Percentiles rank a stretch among this genome's conserved stretches.
Conservation (phyloP, 1,140 invertebrate genomes). For the Pissodes strobi region DNA sequence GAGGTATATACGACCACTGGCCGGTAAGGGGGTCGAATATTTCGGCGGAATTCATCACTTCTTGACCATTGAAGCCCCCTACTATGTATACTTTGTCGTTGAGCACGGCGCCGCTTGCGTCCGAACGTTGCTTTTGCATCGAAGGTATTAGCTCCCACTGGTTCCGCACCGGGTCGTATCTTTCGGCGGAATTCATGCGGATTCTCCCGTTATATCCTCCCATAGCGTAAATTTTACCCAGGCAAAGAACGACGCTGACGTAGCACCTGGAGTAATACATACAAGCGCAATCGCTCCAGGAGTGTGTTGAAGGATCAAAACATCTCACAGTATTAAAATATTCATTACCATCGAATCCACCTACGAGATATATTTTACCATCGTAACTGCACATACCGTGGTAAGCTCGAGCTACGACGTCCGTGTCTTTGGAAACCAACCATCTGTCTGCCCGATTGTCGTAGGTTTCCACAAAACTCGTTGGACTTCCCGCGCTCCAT, state of each 20-base stretch:
- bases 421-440: constrained; percentile 66
- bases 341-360: constrained; percentile 72
- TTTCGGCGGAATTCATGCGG: constrained; percentile 73
- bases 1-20: constrained; percentile 74
- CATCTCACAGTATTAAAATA: constrained; percentile 72
- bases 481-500: constrained; percentile 79
- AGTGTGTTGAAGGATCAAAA: constrained; percentile 66
- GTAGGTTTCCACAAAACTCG: constrained; percentile 78
- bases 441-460: constrained; percentile 70
- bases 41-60: constrained; percentile 68
- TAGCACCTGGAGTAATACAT: constrained; percentile 78
- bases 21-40: constrained; percentile 65
- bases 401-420: constrained; percentile 70
- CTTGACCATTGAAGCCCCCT: constrained; percentile 76
- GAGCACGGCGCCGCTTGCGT: constrained; percentile 72
- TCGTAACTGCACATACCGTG: constrained; percentile 72
- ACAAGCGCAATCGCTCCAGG: constrained; percentile 71
- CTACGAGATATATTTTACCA: constrained; percentile 64
- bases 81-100: constrained; percentile 70
- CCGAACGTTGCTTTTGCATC: constrained; percentile 81
- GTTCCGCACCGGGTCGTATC: constrained; percentile 71
- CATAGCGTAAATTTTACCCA: constrained; percentile 80
- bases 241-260: constrained; percentile 73
- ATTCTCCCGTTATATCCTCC: constrained; percentile 86
- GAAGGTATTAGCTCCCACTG: constrained; percentile 82